Evolutionary conservation across 2,888 invertebrate species (phyloP), one percentile per base, ranked within the genome.

Genomic region (Tenthredo notha): DNA sequence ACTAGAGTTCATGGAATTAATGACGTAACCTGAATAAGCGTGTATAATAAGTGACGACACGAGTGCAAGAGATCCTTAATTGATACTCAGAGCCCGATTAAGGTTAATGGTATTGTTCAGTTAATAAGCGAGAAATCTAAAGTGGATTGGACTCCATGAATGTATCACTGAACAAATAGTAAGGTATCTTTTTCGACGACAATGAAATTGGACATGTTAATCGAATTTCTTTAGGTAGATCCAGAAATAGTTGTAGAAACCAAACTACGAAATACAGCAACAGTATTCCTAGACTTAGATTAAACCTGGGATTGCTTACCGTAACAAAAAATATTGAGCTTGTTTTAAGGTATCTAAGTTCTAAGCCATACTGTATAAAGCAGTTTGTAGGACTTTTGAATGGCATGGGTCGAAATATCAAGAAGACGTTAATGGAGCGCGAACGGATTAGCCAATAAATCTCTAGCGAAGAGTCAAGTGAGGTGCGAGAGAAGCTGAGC

Each of bases 381-480:
- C 67, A 33, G 33, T 67, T 33, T 33, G 33, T 67, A 12, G 18
- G 74, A 43, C 74, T 74, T 43, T 54, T 54, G 77, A 54, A 33
- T 21, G 77, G 50, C 25, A 33, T 33, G 77, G 77, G 77, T 25
- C 47, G 33, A 80, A 80, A 80, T 80, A 80, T 80, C 80, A 80
- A 80, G 80, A 61, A 58, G 61, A 80, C 80, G 80, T 80, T 80
- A 80, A 80, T 80, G 80, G 80, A 80, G 80, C 80, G 80, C 80
- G 70, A 85, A 85, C 78, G 88, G 87, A 86, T 86, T 85, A 90
- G 88, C 90, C 90, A 91, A 92, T 92, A 91, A 92, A 92, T 92
- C 90, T 80, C 61, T 40, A 21, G 80, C 80, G 80, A 80, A 80
- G 80, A 80, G 80, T 80, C 80, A 80, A 80, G 80, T 61, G 80